phyloP scores from a whole-genome alignment of 1,140 invertebrate genomes.

The Drosophila punjabiensis region DNA sequence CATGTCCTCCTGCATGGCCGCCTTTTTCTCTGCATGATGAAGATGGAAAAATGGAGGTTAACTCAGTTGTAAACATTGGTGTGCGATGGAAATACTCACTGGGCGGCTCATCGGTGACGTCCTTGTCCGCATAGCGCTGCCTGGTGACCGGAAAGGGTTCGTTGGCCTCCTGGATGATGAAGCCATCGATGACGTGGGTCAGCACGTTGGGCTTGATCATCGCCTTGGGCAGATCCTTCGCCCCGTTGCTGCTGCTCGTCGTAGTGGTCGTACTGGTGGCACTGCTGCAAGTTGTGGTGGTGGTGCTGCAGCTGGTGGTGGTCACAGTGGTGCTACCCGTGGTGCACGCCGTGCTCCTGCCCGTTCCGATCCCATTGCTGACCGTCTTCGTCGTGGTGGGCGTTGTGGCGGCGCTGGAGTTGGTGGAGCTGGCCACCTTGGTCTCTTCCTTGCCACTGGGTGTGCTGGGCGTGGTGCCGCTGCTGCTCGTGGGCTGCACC shows the following conservation, averaged over 20 bases:
- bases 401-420: constrained; percentile 72
- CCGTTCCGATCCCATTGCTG: constrained; percentile 40
- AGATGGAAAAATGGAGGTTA: neutral
- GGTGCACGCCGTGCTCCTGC: constrained; percentile 12
- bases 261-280: constrained; percentile 31
- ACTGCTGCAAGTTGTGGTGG: constrained; percentile 20
- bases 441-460: constrained; percentile 58
- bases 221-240: constrained; percentile 93
- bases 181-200: constrained; percentile 98
- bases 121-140: constrained; percentile 85
- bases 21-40: constrained; percentile 83
- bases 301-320: constrained; percentile 24
- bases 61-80: neutral
- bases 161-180: constrained; percentile 97
- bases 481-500: constrained; percentile 57
- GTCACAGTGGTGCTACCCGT: constrained; percentile 15
- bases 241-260: constrained; percentile 41
- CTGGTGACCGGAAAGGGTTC: constrained; percentile 95
- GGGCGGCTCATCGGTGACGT: constrained; percentile 90
- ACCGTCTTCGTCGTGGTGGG: constrained; percentile 40
- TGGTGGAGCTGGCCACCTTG: constrained; percentile 65
- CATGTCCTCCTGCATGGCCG: constrained; percentile 77
- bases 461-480: constrained; percentile 63
- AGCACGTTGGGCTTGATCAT: constrained; percentile 98
- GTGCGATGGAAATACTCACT: constrained; percentile 54